phyloP scores from a whole-genome alignment of 1,140 invertebrate genomes.

The Sinonovacula constricta region DNA sequence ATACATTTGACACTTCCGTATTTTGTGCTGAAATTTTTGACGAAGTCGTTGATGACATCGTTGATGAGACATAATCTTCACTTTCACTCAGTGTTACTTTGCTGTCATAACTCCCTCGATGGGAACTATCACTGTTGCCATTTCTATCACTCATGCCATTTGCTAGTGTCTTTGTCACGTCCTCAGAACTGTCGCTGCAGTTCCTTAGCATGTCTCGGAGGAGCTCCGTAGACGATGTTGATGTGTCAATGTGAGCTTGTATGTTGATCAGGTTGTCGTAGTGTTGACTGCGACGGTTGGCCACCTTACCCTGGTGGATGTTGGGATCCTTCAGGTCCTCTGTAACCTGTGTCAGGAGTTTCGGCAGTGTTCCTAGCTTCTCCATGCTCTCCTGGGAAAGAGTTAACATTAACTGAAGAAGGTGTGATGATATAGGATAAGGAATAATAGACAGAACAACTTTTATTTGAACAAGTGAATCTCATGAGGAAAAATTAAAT shows the following conservation, averaged over 20 bases:
- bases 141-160: neutral
- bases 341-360: slow-evolving; percentile 81
- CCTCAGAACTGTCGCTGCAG: slow-evolving; percentile 61
- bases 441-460: neutral
- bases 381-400: slow-evolving; percentile 52
- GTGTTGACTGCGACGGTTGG: slow-evolving; percentile 66
- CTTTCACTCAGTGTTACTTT: slow-evolving; percentile 10
- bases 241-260: slow-evolving; percentile 41
- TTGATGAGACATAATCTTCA: slow-evolving; percentile 7
- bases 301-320: slow-evolving; percentile 48
- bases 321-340: slow-evolving; percentile 79
- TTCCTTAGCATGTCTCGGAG: slow-evolving; percentile 63
- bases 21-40: neutral
- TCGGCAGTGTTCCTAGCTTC: slow-evolving; percentile 78
- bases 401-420: neutral
- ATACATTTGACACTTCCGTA: slow-evolving; percentile 68
- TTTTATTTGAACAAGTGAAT: too few relatives aligned
- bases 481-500: too few relatives aligned
- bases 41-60: slow-evolving; percentile 2
- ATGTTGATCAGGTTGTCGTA: slow-evolving; percentile 67
- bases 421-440: neutral
- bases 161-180: slow-evolving; percentile 31
- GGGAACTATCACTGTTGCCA: slow-evolving; percentile 13
- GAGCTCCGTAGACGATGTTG: slow-evolving; percentile 62
- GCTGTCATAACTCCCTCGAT: slow-evolving; percentile 33